phyloP scores from a whole-genome alignment of 2,797 vertebrate species.

The Sebastes ruberrimus region DNA sequence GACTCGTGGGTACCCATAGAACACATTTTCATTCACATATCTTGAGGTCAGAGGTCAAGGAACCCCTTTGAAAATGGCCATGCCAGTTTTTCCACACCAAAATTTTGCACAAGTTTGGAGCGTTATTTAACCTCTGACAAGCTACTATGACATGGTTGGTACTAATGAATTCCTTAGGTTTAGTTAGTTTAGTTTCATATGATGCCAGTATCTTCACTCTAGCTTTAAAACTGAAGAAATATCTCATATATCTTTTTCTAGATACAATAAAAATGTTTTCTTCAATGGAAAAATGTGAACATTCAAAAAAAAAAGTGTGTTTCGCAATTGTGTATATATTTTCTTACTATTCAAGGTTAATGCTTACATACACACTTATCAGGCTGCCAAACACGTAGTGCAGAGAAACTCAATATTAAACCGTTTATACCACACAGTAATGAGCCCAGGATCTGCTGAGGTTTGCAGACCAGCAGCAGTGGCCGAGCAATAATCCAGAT shows the following conservation, averaged over 20 bases:
- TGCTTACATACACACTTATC: neutral
- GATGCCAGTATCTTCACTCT: too few relatives aligned
- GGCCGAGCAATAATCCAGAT: conserved; percentile 72
- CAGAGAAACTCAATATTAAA: conserved; percentile 23
- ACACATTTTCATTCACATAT: too few relatives aligned
- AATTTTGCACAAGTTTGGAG: too few relatives aligned
- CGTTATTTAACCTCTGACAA: too few relatives aligned
- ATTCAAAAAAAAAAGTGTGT: neutral
- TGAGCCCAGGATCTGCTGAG: conserved; percentile 31
- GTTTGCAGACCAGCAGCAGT: conserved; percentile 51
- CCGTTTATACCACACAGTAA: conserved; percentile 24
- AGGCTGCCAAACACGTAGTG: neutral
- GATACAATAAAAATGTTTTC: neutral
- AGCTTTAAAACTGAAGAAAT: neutral
- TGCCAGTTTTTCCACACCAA: too few relatives aligned
- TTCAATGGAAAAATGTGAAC: neutral
- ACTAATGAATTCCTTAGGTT: too few relatives aligned
- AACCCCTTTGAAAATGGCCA: too few relatives aligned
- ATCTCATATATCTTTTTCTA: neutral
- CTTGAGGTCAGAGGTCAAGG: too few relatives aligned
- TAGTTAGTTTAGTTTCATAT: too few relatives aligned
- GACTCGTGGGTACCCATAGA: fast-evolving
- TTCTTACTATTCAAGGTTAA: neutral
- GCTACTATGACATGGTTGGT: too few relatives aligned
- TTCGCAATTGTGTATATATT: neutral